Evolutionary conservation across 1,140 invertebrate species (phyloP).

Genomic region (Procambarus clarkii): DNA sequence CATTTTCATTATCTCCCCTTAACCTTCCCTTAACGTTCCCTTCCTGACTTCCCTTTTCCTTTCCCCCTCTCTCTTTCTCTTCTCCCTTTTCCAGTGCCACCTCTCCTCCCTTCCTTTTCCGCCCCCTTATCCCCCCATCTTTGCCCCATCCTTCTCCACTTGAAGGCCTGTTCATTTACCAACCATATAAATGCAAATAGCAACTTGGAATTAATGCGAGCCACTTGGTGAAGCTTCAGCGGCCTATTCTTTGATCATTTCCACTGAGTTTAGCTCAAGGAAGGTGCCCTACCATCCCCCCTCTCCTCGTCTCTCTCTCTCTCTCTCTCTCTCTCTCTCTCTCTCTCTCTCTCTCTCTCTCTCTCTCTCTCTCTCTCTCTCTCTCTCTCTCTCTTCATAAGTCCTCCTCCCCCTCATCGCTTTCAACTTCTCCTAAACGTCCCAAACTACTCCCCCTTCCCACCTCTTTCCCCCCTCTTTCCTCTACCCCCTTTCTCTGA

Average conservation of each 20-base stretch:
- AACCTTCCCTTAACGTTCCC: neutral
- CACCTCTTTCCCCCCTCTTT: too few species aligned
- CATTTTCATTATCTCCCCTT: neutral
- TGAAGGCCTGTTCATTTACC: slow-evolving; percentile 19
- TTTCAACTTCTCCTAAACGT: too few species aligned
- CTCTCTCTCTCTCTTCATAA: too few species aligned
- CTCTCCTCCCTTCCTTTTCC: neutral
- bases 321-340: too few species aligned
- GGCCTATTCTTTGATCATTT: slow-evolving; percentile 13
- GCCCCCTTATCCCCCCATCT: neutral
- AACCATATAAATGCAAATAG: slow-evolving; percentile 57
- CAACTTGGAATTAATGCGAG: slow-evolving; percentile 42
- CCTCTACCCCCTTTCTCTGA: too few species aligned
- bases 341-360: too few species aligned
- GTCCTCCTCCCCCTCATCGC: too few species aligned
- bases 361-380: too few species aligned
- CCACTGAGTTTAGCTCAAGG: neutral
- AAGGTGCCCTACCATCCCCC: too few species aligned
- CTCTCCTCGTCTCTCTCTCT: too few species aligned
- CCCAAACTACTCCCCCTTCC: too few species aligned
- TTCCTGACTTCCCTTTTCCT: neutral
- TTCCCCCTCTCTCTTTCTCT: too few species aligned
- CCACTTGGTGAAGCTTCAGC: slow-evolving; percentile 7
- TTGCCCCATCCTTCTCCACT: neutral
- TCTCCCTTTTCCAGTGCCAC: neutral